A percentile compares a stretch with the other conserved stretches of the same genome.
phyloP scores from a whole-genome alignment of 30 jellyfish, hydroid and myxozoan genomes.

The Hydractinia symbiolongicarpus region DNA sequence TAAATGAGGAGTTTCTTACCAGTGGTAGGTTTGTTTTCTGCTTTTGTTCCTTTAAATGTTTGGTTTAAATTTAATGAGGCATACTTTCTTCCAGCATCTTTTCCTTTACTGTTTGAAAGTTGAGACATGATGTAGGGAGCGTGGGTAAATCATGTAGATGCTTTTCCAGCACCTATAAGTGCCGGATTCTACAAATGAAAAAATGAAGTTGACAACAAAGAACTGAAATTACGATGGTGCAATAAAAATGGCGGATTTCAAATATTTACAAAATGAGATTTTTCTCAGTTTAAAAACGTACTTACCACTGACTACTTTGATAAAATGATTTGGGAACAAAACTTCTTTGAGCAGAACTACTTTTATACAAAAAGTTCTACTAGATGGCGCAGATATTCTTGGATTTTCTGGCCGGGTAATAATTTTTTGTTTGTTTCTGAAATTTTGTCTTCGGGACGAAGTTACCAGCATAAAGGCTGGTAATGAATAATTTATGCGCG shows the following conservation, averaged over 20 bases:
- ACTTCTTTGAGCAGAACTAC: not conserved
- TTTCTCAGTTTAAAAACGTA: not conserved
- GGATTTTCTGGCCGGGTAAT: constrained; percentile 18
- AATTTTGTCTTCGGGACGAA: constrained; percentile 6
- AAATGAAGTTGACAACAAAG: constrained; percentile 31
- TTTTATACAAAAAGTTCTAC: not conserved
- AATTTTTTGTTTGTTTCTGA: not conserved
- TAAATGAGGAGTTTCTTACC: constrained; percentile 53
- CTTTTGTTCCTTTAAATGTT: constrained; percentile 86
- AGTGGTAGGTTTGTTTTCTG: constrained; percentile 68
- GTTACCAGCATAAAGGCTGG: constrained; percentile 19
- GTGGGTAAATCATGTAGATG: constrained; percentile 89
- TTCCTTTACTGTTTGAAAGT: constrained; percentile 85
- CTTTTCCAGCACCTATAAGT: constrained; percentile 76
- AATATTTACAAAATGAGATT: constrained; percentile 15
- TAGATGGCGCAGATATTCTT: constrained; percentile 8
- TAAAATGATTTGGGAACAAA: not conserved
- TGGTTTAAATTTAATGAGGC: constrained; percentile 87
- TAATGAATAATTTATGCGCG: constrained; percentile 5
- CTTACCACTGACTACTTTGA: constrained; percentile 5
- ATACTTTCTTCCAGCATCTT: constrained; percentile 83
- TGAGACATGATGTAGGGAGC: constrained; percentile 92
- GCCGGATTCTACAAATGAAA: constrained; percentile 85
- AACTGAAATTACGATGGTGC: constrained; percentile 21
- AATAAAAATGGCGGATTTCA: constrained; percentile 75